These are phyloP conservation scores for Leptonema lineaticorne DNA, from an alignment of 1,140 invertebrate genomes.

Conservation along the genomic window DNA sequence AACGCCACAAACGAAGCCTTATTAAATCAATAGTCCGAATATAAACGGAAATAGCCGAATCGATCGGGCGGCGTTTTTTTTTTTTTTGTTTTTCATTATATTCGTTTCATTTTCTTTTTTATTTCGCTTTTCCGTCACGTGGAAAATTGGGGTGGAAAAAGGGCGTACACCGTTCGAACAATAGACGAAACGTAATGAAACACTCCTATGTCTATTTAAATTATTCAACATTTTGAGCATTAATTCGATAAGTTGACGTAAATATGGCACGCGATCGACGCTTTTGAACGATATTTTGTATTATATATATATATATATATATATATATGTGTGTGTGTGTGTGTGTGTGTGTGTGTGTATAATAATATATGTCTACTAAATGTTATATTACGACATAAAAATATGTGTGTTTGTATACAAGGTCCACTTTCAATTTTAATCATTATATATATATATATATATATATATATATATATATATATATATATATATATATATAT, in stretches of 20 bases:
- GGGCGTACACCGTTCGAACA: not conserved
- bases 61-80: not conserved
- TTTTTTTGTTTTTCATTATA: no score
- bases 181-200: no score
- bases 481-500: not conserved
- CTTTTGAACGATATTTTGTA: not conserved
- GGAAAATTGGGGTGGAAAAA: not conserved
- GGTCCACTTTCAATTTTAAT: no score
- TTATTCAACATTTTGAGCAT: not conserved
- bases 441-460: not conserved
- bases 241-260: constrained; percentile 12
- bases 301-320: not conserved
- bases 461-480: not conserved
- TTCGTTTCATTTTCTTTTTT: no score
- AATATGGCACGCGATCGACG: constrained; percentile 19
- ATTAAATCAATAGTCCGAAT: constrained; percentile 18
- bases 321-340: not conserved
- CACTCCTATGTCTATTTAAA: constrained; percentile 6
- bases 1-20: no score
- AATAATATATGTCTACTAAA: no score
- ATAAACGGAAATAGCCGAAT: constrained; percentile 15
- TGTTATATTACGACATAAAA: no score
- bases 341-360: not conserved
- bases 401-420: no score
- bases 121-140: not conserved